phyloP scores from a whole-genome alignment of 1,140 invertebrate genomes.

The Medauroidea extradentata region DNA sequence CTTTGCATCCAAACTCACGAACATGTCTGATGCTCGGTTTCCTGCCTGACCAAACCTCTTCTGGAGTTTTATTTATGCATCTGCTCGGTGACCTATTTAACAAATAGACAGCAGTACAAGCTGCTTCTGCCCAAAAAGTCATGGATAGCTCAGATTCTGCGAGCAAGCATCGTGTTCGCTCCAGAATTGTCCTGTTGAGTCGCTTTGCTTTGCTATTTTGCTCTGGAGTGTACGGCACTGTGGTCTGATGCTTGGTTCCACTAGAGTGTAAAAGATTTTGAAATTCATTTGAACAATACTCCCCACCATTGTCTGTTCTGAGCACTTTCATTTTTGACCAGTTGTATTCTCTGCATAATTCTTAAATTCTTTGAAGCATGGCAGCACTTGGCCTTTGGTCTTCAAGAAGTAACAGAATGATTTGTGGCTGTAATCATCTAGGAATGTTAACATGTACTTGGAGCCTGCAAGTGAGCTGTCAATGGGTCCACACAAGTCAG shows the following conservation, averaged over 20 bases:
- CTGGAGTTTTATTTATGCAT: neutral
- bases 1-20: constrained; percentile 20
- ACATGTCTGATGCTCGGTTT: constrained; percentile 18
- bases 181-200: constrained; percentile 39
- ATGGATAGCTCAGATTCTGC: constrained; percentile 30
- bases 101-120: constrained; percentile 41
- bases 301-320: constrained; percentile 18
- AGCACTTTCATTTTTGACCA: constrained; percentile 9
- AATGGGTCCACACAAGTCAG: constrained; percentile 37
- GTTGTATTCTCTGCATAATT: constrained; percentile 7
- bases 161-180: constrained; percentile 38
- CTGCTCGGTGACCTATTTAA: constrained; percentile 35
- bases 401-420: constrained; percentile 2
- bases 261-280: neutral
- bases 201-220: constrained; percentile 43
- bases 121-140: constrained; percentile 42
- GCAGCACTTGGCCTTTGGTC: constrained; percentile 1
- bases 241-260: constrained; percentile 30
- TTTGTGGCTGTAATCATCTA: constrained; percentile 11
- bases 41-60: constrained; percentile 7
- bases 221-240: constrained; percentile 33
- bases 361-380: constrained; percentile 11
- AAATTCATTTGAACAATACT: constrained; percentile 7
- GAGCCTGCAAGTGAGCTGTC: constrained; percentile 2
- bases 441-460: constrained; percentile 10